Base-by-base conservation (phyloP, 2,113 vertebrate genomes). In the Myotis brandtii region DNA sequence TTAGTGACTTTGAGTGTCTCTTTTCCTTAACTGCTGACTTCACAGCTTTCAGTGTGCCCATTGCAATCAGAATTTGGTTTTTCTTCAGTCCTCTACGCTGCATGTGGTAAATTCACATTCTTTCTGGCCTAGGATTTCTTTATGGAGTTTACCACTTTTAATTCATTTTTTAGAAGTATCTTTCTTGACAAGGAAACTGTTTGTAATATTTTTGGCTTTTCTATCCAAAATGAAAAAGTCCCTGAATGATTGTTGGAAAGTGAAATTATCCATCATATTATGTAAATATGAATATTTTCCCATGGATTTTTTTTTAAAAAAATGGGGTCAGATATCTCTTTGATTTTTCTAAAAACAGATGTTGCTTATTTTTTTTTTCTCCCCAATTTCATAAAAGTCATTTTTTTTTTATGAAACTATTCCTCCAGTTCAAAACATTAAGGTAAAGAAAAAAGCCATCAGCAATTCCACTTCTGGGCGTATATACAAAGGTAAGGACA, bases 201-300 rank as follows among this genome's bases (percentile, higher is more conserved):
- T n/a, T 89, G 27, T 59, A 79, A n/a, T 66, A 64, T 89, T 89
- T 94, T 95, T 76, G 40, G 21, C 43, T 77, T 67, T 93, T 66
- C n/a, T 54, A 62, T 54, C 54, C 52, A 70, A 81, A 83, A 75
- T 84, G 76, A 54, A 89, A 89, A 93, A n/a, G 43, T n/a, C 43
- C 32, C 3, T 66, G 40, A 62, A 52, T 89, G 87, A 83, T 91
- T 86, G 86, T 27, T 76, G 18, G 67, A 16, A 96, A 91, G 52
- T 70, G 32, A 86, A 90, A 81, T 90, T 77, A 72, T 43, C 30
- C 48, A 69, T 75, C 27, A 75, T 66, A 30, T 64, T 84, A 81
- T 37, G 4, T 95, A 92, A 96, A 76, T 54, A 86, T 50, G 92
- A 93, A 95, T 95, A 62, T 79, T 92, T 93, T 89, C 34, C 40